A percentile compares a stretch with the other conserved stretches of the same genome.
These are phyloP conservation scores for Rachycentron canadum DNA, from an alignment of 2,797 vertebrate genomes.

Conservation along the genomic window DNA sequence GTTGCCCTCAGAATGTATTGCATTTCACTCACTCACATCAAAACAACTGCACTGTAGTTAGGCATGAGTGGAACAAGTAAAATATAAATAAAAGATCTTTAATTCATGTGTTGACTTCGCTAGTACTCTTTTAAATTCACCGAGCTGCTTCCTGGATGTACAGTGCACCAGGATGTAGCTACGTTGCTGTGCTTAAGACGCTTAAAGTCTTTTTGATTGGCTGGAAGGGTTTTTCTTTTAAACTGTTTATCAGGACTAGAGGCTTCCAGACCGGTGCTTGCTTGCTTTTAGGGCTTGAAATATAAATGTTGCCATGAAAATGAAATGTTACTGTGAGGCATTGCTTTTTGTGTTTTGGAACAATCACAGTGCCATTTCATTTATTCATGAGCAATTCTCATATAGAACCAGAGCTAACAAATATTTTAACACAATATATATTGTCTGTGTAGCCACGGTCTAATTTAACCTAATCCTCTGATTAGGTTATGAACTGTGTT, in stretches of 20 bases:
- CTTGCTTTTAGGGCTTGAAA: too few species aligned
- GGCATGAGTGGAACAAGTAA: constrained; percentile 3
- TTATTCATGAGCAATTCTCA: too few species aligned
- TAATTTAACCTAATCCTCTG: too few species aligned
- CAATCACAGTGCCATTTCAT: too few species aligned
- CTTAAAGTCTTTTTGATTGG: neutral
- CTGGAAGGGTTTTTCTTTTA: neutral
- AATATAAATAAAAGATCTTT: constrained; percentile 24
- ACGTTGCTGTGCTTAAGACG: neutral
- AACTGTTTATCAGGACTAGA: too few species aligned
- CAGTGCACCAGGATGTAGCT: constrained; percentile 1
- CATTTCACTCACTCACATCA: neutral
- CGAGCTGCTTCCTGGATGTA: neutral
- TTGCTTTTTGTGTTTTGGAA: too few species aligned
- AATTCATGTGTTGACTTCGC: constrained; percentile 26
- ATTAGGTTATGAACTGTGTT: too few species aligned
- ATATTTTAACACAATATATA: too few species aligned
- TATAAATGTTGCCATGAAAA: too few species aligned
- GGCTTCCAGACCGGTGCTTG: neutral
- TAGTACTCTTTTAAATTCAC: constrained; percentile 15
- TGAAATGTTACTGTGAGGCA: too few species aligned
- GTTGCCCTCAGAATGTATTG: neutral
- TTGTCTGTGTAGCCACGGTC: too few species aligned
- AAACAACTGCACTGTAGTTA: neutral
- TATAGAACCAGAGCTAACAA: too few species aligned